These are phyloP conservation scores for Subanguina moxae DNA, from an alignment of 1,140 invertebrate species.

Conservation along the genomic window DNA sequence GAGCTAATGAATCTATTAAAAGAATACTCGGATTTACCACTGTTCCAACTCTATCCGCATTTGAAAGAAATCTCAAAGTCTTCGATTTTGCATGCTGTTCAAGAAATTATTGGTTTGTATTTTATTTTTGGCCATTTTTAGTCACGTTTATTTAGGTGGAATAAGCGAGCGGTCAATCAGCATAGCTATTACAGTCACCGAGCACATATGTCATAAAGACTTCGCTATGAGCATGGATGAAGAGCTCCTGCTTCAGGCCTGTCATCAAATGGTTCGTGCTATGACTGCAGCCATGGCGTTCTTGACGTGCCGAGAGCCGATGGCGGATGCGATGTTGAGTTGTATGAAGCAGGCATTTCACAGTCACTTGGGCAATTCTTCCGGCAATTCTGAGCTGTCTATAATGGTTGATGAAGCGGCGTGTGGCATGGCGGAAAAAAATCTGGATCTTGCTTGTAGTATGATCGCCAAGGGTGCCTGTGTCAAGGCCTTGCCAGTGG, in stretches of 20 bases:
- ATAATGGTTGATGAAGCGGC: conserved; percentile 77
- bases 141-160: conserved; percentile 61
- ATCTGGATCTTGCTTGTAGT: conserved; percentile 74
- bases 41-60: too few relatives aligned
- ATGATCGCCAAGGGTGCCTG: conserved; percentile 58
- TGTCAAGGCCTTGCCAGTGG: conserved; percentile 88
- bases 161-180: conserved; percentile 91
- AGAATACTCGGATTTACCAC: too few relatives aligned
- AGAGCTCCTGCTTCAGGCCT: conserved; percentile 78
- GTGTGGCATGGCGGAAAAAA: conserved; percentile 73
- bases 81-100: conserved; percentile 48
- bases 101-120: too few relatives aligned
- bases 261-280: conserved; percentile 91
- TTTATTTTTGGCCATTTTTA: too few relatives aligned
- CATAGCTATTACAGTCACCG: conserved; percentile 87
- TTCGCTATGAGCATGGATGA: conserved; percentile 94
- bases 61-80: too few relatives aligned
- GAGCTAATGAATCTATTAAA: too few relatives aligned
- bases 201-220: conserved; percentile 92
- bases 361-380: conserved; percentile 8
- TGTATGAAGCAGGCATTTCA: conserved; percentile 74
- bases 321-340: conserved; percentile 75
- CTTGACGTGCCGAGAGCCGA: conserved; percentile 90
- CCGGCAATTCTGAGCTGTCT: conserved; percentile 63
- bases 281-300: conserved; percentile 94